Base-by-base conservation (phyloP, 2,888 invertebrate genomes). In the Campopleginae sp. region DNA sequence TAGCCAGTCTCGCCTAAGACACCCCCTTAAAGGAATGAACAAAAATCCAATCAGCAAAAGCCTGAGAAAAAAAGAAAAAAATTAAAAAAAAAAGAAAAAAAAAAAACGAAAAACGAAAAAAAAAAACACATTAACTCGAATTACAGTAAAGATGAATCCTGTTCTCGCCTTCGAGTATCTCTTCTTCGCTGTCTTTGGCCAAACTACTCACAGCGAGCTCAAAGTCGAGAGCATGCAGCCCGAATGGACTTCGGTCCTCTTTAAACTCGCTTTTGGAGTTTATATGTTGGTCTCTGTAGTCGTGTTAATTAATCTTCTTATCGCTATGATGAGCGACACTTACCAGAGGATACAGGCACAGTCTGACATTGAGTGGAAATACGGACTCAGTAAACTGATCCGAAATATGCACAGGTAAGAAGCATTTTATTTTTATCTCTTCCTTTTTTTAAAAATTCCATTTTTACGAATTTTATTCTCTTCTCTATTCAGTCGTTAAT, bases 301-400 rank as follows among this genome's bases (percentile, higher is more conserved):
- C 95, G 99, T 99, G 94, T 96, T 99, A 93, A 98, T 99, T 95
- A 99, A 99, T 95, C 97, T 99, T 94, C 97, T 99, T 94, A 99
- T 99, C 96, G 99, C 99, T 95, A 99, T 99, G 99, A 99, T 99
- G 99, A 99, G 99, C 95, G 99, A 99, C 96, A 99, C 99, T 92
- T 99, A 99, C 95, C 99, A 99, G 94, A 96, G 99, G 93, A 99
- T 99, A 93, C 98, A 99, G 96, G 99, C 99, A 33, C 96, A 96
- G 92, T 97, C 96, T 4, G 97, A 97, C 93, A 96, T 96, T 82
- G 97, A 97, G 92, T 97, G 97, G 97, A 97, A 97, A 94, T 97
- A 96, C 91, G 97, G 97, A 65, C 94, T 97, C 86, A 97, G 97
- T 68, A 97, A 97, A 93, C 94, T 97, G 84, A 97, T 97, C 89